Percentiles rank a stretch among this genome's conserved stretches.
phyloP scores from a whole-genome alignment of 2,888 invertebrate genomes.

The Phasia obesa region DNA sequence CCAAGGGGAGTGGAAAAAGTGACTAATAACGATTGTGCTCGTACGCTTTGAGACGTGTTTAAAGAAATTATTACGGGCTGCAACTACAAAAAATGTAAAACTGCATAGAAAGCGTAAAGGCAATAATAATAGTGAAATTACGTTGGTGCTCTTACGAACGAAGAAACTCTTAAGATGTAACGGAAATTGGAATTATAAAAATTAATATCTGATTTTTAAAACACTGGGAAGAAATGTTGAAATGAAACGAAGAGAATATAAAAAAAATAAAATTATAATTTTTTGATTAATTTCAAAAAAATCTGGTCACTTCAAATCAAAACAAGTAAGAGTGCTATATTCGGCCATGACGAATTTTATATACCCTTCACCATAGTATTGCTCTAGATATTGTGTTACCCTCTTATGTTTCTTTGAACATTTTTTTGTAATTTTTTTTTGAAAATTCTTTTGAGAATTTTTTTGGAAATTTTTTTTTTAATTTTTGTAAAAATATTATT shows the following conservation, averaged over 20 bases:
- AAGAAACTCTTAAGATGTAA: neutral
- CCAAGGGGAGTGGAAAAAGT: slow-evolving; percentile 15
- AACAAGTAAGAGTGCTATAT: no score
- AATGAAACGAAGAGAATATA: neutral
- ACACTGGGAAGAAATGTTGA: neutral
- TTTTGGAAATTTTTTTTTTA: no score
- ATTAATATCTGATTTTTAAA: neutral
- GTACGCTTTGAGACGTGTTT: slow-evolving; percentile 22
- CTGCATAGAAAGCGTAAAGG: slow-evolving; percentile 24
- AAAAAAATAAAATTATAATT: neutral
- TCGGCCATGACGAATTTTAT: no score
- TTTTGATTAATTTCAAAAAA: no score
- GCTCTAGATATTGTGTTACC: no score
- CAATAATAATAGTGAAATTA: slow-evolving; percentile 52
- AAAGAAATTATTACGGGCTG: slow-evolving; percentile 16
- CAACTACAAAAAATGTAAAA: slow-evolving; percentile 6
- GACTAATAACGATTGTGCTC: slow-evolving; percentile 11
- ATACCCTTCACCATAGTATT: no score
- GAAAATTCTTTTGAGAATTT: no score
- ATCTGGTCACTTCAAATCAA: no score
- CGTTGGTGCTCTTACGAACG: neutral
- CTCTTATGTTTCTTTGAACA: no score
- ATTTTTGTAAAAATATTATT: no score
- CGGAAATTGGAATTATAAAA: neutral
- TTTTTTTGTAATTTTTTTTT: no score